Conservation (phyloP, 2,797 vertebrate genomes). For the Clarias platycephalus region DNA sequence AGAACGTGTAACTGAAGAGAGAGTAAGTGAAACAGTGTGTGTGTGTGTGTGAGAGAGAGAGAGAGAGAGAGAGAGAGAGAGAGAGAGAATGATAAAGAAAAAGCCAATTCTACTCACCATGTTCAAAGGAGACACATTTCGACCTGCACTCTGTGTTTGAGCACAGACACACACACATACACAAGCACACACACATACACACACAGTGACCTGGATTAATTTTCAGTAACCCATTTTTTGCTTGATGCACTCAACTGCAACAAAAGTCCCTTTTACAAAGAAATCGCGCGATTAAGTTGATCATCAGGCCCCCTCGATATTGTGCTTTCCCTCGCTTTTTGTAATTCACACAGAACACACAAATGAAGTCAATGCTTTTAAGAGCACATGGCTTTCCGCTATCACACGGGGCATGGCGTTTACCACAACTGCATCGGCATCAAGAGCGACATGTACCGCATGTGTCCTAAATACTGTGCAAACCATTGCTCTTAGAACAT, state of each 20-base stretch:
- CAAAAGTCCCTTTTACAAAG: no score
- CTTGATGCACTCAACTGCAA: background rate
- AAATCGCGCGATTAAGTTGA: no score
- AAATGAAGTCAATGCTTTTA: no score
- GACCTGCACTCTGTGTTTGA: slow-evolving; percentile 40
- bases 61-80: background rate
- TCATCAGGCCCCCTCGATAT: no score
- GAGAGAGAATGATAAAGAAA: background rate
- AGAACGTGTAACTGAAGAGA: background rate
- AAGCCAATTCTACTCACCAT: slow-evolving; percentile 71
- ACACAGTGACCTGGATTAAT: slow-evolving; percentile 26
- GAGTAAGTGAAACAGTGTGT: background rate
- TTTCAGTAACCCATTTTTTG: background rate
- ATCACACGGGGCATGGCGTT: no score
- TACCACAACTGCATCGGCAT: no score
- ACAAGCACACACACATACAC: slow-evolving; percentile 24
- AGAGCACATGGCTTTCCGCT: no score
- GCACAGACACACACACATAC: slow-evolving; percentile 22
- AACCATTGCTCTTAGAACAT: no score
- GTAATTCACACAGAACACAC: no score
- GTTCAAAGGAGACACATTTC: slow-evolving; percentile 67
- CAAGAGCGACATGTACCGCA: no score
- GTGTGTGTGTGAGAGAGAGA: background rate
- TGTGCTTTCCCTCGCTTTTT: no score
- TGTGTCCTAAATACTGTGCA: no score